phyloP scores from a whole-genome alignment of 2,797 vertebrate genomes.

The Sylvia borin region DNA sequence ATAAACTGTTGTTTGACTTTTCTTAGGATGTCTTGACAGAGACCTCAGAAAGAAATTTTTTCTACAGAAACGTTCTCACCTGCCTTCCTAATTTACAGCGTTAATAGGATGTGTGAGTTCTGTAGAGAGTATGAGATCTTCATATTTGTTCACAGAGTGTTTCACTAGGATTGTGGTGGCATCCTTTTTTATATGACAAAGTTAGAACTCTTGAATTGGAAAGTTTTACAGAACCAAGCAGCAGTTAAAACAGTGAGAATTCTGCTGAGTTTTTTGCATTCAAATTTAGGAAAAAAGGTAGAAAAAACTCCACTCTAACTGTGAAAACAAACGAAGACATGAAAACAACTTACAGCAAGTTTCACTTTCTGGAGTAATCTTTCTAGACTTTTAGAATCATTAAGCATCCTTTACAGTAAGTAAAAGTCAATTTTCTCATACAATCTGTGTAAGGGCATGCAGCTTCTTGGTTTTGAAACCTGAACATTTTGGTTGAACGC shows the following conservation, averaged over 20 bases:
- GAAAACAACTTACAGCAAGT: background rate
- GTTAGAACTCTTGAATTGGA: background rate
- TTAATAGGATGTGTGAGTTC: background rate
- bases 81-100: background rate
- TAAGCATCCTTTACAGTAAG: background rate
- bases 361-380: background rate
- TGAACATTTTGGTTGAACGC: background rate
- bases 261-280: background rate
- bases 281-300: background rate
- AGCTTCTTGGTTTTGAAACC: background rate
- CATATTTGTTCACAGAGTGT: background rate
- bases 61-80: background rate
- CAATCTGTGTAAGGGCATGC: background rate
- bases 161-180: background rate
- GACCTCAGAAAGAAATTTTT: background rate
- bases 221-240: background rate
- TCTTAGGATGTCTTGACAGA: background rate
- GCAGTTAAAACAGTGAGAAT: background rate
- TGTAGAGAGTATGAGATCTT: background rate
- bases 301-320: fast-evolving
- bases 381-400: background rate
- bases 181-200: background rate
- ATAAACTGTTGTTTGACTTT: background rate
- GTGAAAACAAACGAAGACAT: background rate
- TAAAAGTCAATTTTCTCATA: background rate